Base-by-base conservation (phyloP, 2,797 vertebrate species). In the Pseudochaenichthys georgianus region DNA sequence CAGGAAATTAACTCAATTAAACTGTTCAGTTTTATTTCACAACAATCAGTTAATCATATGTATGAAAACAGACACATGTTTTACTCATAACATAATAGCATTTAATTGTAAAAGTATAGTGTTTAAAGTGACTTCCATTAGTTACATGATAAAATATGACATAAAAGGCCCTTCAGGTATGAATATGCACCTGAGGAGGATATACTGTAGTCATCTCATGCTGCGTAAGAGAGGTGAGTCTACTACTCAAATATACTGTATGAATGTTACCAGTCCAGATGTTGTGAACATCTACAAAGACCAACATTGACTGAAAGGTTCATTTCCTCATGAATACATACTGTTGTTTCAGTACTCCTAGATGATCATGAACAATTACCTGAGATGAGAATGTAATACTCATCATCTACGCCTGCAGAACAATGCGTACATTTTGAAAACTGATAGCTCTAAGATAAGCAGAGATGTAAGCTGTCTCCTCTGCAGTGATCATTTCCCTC, bases 401-500 rank as follows among this genome's bases (percentile, higher is more conserved):
- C 7, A 34, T 12, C 4, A 23, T 58, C 43, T 61, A 7, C 54
- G 54, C 62, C 62, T 67, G 61, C 41, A 47, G 10, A 34, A 34
- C 42, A 48, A 16, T 62, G 52, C 1, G 10, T 70, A 76, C 71
- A 55, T 58, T 41, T 41, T 52, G 59, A 64, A 71, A 43, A 68
- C 38, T 0, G 70, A 71, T 64, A 48, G 64, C 60, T 59, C 13
- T 5, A 21, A 70, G 69, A 81, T 50, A 55, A 45, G 78, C 70
- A 50, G 38, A 60, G 54, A 50, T 55, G 51, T 55, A 38, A 45
- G 68, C 59, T 55, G 43, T 78, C 74, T 75, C 57, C 70, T 75
- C 64, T 64, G 59, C 75, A 69, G 46, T 71, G 72, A 80, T 82
- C 19, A 28, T 82, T 73, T 77, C 58, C 64, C 68, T 73, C 82